phyloP scores from a whole-genome alignment of 1,140 invertebrate genomes.

The Anadara kagoshimensis region DNA sequence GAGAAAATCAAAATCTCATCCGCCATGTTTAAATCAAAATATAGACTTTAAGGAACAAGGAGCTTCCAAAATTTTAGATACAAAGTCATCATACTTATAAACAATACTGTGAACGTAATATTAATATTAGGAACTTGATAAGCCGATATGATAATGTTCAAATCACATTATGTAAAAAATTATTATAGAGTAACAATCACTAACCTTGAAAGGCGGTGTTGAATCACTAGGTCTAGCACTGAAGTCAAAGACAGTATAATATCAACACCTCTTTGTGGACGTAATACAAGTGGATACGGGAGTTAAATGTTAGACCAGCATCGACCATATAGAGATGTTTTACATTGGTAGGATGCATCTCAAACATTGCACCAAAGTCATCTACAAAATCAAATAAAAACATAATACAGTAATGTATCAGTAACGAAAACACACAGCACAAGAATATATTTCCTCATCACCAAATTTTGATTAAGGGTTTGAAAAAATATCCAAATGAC shows the following conservation, averaged over 20 bases:
- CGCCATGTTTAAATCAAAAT: too few relatives aligned
- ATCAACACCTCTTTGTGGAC: conserved; percentile 74
- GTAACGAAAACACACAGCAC: too few relatives aligned
- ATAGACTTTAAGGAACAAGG: too few relatives aligned
- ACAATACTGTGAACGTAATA: too few relatives aligned
- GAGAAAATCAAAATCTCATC: too few relatives aligned
- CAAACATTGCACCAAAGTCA: conserved; percentile 73
- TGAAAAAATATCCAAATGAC: not conserved
- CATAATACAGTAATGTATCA: not conserved
- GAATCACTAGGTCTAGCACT: conserved; percentile 73
- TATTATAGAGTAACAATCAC: not conserved
- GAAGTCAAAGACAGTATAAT: conserved; percentile 76
- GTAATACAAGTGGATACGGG: conserved; percentile 75
- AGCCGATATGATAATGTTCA: too few relatives aligned
- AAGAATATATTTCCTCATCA: too few relatives aligned
- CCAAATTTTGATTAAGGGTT: too few relatives aligned
- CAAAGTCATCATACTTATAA: too few relatives aligned
- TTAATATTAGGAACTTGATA: too few relatives aligned
- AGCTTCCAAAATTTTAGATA: too few relatives aligned
- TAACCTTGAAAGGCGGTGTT: conserved; percentile 74
- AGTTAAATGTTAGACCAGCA: conserved; percentile 76
- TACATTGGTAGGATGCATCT: conserved; percentile 71
- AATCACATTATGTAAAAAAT: too few relatives aligned
- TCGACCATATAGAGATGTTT: conserved; percentile 76
- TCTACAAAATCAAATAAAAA: conserved; percentile 43